Percentiles rank a stretch among this genome's conserved stretches.
Conservation (phyloP, 2,113 vertebrate genomes). For the Pelmatolapia mariae region DNA sequence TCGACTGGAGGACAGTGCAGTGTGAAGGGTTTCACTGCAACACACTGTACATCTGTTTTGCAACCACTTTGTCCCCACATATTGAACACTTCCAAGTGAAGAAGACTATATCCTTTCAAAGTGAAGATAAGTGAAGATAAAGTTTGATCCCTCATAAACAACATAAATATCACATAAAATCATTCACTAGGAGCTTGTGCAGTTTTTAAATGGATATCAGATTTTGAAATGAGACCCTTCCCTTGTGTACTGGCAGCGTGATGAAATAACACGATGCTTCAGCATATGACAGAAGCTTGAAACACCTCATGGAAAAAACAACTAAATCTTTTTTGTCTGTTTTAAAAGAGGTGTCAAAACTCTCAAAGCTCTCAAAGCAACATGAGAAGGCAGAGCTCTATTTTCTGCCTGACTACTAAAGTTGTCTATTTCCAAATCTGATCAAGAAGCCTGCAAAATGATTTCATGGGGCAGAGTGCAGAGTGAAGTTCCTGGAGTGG, state of each 20-base stretch:
- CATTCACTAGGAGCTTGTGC: background rate
- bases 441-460: background rate
- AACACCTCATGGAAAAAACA: constrained; percentile 32
- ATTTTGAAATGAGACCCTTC: background rate
- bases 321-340: constrained; percentile 24
- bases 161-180: background rate
- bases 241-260: background rate
- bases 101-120: background rate
- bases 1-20: constrained; percentile 28
- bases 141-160: background rate
- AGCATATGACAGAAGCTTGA: constrained; percentile 22
- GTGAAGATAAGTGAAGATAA: background rate
- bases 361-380: background rate
- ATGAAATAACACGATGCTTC: constrained; percentile 3
- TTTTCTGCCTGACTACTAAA: constrained; percentile 24
- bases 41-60: constrained; percentile 27
- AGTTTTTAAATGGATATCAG: background rate
- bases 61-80: constrained; percentile 16
- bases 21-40: background rate
- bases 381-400: background rate
- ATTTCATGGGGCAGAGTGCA: background rate
- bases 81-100: background rate
- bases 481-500: background rate
- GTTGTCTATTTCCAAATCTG: background rate
- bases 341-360: background rate